phyloP scores from a whole-genome alignment of 2,113 vertebrate genomes.

The Actinemys pallida region DNA sequence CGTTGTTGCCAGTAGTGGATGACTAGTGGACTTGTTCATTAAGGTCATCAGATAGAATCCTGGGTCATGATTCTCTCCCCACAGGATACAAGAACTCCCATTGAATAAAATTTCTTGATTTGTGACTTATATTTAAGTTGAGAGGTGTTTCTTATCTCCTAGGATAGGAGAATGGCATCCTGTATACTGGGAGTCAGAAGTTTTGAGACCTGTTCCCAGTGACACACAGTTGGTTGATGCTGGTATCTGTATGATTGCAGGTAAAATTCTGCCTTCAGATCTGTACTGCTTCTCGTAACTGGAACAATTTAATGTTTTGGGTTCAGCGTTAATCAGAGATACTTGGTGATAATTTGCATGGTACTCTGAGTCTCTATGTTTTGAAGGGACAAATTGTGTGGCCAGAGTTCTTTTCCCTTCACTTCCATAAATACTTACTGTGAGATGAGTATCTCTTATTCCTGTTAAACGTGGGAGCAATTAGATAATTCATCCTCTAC shows the following conservation, averaged over 20 bases:
- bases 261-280: not conserved
- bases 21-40: not conserved
- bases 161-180: not conserved
- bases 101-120: not conserved
- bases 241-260: not conserved
- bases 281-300: not conserved
- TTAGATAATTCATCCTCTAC: not conserved
- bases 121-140: not conserved
- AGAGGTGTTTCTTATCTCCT: not conserved
- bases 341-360: accelerated
- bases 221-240: not conserved
- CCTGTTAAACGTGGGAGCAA: not conserved
- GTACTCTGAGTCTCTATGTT: not conserved
- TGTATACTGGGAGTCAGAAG: not conserved
- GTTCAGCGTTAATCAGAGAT: not conserved
- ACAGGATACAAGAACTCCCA: not conserved
- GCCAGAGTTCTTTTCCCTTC: not conserved
- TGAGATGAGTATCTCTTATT: not conserved
- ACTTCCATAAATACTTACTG: not conserved
- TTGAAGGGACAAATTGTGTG: not conserved
- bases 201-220: not conserved
- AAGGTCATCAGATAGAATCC: not conserved
- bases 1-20: not conserved
- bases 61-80: not conserved
- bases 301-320: not conserved